Evolutionary conservation across 1,140 invertebrate genomes (phyloP).

Genomic region (Listronotus bonariensis): DNA sequence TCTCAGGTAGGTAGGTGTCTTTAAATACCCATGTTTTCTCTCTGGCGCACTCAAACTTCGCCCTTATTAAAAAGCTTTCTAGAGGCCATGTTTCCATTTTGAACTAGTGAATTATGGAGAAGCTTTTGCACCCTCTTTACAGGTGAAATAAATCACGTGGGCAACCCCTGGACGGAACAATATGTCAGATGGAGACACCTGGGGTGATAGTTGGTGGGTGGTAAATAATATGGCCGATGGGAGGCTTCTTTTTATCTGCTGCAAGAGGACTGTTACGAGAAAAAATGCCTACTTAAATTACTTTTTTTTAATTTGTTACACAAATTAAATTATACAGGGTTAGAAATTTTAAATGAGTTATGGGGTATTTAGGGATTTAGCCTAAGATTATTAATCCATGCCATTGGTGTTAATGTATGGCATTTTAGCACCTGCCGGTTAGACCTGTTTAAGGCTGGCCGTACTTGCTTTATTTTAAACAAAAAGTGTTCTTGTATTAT

Average conservation of each 20-base stretch:
- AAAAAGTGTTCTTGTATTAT: no score
- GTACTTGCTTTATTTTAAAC: no score
- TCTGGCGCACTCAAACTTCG: slow-evolving; percentile 16
- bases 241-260: slow-evolving; percentile 14
- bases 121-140: slow-evolving; percentile 33
- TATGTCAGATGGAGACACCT: slow-evolving; percentile 40
- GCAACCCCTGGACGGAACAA: slow-evolving; percentile 39
- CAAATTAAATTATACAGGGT: no score
- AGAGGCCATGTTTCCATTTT: slow-evolving; percentile 13
- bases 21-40: slow-evolving; percentile 33
- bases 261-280: background rate
- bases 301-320: no score
- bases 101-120: slow-evolving; percentile 34
- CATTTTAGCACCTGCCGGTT: no score
- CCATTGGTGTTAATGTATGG: no score
- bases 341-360: no score
- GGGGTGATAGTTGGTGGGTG: slow-evolving; percentile 39
- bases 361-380: no score
- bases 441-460: no score
- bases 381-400: no score
- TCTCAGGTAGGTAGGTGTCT: slow-evolving; percentile 42
- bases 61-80: slow-evolving; percentile 23
- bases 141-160: slow-evolving; percentile 38
- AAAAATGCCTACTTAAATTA: background rate
- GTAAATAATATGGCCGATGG: slow-evolving; percentile 31